These are phyloP conservation scores for Rhinoraja longicauda DNA, from an alignment of 2,797 vertebrate species.

Conservation along the genomic window DNA sequence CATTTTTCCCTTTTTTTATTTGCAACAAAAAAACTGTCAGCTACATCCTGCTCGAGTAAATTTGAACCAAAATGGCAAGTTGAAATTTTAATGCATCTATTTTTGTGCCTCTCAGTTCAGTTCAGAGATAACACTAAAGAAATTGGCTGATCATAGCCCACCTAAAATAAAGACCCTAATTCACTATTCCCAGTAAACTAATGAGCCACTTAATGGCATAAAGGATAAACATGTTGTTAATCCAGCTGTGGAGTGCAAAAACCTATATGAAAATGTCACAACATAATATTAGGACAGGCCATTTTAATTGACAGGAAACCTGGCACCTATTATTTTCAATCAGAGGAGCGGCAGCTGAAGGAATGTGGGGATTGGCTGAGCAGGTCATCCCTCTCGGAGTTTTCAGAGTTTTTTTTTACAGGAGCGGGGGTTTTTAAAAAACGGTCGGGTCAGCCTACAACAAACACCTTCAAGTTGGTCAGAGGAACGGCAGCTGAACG, in stretches of 20 bases:
- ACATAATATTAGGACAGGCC: constrained; percentile 2
- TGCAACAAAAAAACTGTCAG: no score
- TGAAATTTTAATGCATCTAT: not conserved
- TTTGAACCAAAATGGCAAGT: not conserved
- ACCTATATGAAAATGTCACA: constrained; percentile 27
- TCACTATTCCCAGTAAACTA: constrained; percentile 3
- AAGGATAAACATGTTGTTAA: constrained; percentile 20
- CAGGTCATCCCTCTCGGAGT: no score
- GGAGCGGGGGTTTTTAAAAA: no score
- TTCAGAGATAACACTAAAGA: not conserved
- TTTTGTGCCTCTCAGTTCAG: not conserved
- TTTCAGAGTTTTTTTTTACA: no score
- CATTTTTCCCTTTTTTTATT: not conserved
- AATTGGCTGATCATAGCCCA: not conserved
- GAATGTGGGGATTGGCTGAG: no score
- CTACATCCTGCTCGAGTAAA: not conserved
- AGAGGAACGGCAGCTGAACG: no score
- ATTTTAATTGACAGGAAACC: constrained; percentile 4
- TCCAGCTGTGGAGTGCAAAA: constrained; percentile 16
- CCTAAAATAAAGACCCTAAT: constrained; percentile 10
- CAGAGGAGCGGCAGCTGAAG: no score
- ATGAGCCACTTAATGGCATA: constrained; percentile 9
- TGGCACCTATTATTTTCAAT: constrained; percentile 17
- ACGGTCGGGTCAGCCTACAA: no score
- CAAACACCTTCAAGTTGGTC: no score